Conservation (phyloP, 2,113 vertebrate species). For the Atherinomorus stipes region DNA sequence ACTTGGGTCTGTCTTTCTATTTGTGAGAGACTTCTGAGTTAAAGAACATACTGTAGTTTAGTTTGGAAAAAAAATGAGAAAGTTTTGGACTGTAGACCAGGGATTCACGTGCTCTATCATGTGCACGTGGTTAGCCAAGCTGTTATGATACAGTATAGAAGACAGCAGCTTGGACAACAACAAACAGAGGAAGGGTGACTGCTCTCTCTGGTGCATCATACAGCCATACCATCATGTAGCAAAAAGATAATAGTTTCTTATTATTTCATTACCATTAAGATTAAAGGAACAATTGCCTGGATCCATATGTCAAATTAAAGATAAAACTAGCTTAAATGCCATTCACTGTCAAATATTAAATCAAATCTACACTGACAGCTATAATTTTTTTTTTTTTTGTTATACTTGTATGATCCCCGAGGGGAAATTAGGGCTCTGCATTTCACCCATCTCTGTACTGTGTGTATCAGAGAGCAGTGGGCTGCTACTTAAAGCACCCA, state of each 20-base stretch:
- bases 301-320: not conserved
- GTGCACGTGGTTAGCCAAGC: not conserved
- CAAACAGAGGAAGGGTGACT: not conserved
- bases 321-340: not conserved
- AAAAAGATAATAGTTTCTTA: not conserved
- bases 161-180: not conserved
- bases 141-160: not conserved
- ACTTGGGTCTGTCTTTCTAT: not conserved
- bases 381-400: too few relatives aligned
- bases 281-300: not conserved
- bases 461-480: too few relatives aligned
- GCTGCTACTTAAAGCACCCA: too few relatives aligned
- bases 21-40: not conserved
- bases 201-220: not conserved
- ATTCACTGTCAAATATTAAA: not conserved
- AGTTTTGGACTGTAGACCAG: too few relatives aligned
- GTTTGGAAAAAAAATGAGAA: not conserved
- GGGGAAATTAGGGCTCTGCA: too few relatives aligned
- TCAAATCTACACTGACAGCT: not conserved
- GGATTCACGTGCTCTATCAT: not conserved
- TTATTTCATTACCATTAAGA: not conserved
- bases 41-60: not conserved
- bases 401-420: too few relatives aligned
- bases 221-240: not conserved
- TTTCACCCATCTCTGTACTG: too few relatives aligned